Percentiles rank a stretch among this genome's conserved stretches.
phyloP scores from a whole-genome alignment of 2,888 invertebrate genomes.

The Chrysolina americana region DNA sequence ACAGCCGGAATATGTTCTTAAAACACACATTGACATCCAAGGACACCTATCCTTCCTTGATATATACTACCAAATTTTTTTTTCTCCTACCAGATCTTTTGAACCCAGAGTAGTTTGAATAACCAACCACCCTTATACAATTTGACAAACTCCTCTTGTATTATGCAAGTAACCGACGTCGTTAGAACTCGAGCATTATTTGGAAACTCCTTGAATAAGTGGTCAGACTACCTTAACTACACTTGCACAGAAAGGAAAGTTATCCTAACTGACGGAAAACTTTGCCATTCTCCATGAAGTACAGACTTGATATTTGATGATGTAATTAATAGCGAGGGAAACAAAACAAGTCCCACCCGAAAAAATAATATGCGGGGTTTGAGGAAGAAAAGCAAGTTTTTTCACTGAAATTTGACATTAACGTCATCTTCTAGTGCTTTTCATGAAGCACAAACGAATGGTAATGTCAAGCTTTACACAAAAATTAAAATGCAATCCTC shows the following conservation, averaged over 20 bases:
- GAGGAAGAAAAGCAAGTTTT: too few relatives aligned
- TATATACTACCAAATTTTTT: too few relatives aligned
- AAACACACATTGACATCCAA: too few relatives aligned
- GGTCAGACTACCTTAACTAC: slow-evolving; percentile 66
- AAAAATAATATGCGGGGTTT: too few relatives aligned
- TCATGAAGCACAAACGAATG: neutral
- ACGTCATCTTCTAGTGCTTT: too few relatives aligned
- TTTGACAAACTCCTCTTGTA: neutral
- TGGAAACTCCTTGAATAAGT: slow-evolving; percentile 56
- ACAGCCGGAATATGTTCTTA: too few relatives aligned
- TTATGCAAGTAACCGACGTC: neutral
- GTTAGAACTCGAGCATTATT: slow-evolving; percentile 42
- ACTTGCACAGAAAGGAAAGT: slow-evolving; percentile 63
- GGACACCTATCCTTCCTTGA: too few relatives aligned
- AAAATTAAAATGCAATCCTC: too few relatives aligned
- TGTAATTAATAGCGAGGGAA: slow-evolving; percentile 59
- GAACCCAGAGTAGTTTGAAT: neutral
- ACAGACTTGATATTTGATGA: slow-evolving; percentile 65
- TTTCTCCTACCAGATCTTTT: too few relatives aligned
- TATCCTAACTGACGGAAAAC: slow-evolving; percentile 64
- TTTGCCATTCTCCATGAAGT: slow-evolving; percentile 63
- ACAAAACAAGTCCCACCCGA: too few relatives aligned
- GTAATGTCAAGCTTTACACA: too few relatives aligned
- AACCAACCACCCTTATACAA: neutral
- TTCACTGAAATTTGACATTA: too few relatives aligned